A percentile compares a stretch with the other conserved stretches of the same genome.
Evolutionary conservation across 2,888 invertebrate genomes (phyloP).

Genomic region (Scaptomyza reducta): DNA sequence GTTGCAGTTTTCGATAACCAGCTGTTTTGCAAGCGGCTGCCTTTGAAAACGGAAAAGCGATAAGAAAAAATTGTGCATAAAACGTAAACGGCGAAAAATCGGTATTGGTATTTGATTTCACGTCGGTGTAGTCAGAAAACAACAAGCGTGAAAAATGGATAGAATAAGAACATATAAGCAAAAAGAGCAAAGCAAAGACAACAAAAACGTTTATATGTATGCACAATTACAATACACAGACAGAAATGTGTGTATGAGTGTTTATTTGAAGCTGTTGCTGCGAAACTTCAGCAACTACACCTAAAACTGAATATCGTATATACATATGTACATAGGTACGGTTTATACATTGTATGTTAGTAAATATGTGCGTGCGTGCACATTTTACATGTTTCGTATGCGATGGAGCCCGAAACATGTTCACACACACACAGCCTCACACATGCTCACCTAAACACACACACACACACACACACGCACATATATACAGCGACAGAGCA

Average conservation of each 20-base stretch:
- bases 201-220: slow-evolving; percentile 24
- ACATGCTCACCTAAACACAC: slow-evolving; percentile 26
- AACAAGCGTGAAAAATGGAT: slow-evolving; percentile 23
- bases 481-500: slow-evolving; percentile 27
- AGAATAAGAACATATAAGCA: slow-evolving; percentile 44
- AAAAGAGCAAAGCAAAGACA: slow-evolving; percentile 43
- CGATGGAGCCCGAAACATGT: slow-evolving; percentile 64
- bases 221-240: slow-evolving; percentile 40
- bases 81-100: slow-evolving; percentile 7
- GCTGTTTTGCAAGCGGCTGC: slow-evolving; percentile 23
- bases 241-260: slow-evolving; percentile 28
- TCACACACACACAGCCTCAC: slow-evolving; percentile 35
- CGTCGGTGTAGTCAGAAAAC: slow-evolving; percentile 13
- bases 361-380: slow-evolving; percentile 35
- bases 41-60: slow-evolving; percentile 32
- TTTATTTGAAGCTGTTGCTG: slow-evolving; percentile 38
- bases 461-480: slow-evolving; percentile 33
- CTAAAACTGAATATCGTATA: slow-evolving; percentile 21
- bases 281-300: slow-evolving; percentile 26
- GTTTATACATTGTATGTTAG: slow-evolving; percentile 1
- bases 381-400: slow-evolving; percentile 54
- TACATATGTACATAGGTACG: neutral
- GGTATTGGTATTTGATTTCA: slow-evolving; percentile 30
- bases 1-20: slow-evolving; percentile 16
- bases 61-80: slow-evolving; percentile 11